Conservation (phyloP, 2,797 vertebrate genomes). For the Phoeniculus purpureus region DNA sequence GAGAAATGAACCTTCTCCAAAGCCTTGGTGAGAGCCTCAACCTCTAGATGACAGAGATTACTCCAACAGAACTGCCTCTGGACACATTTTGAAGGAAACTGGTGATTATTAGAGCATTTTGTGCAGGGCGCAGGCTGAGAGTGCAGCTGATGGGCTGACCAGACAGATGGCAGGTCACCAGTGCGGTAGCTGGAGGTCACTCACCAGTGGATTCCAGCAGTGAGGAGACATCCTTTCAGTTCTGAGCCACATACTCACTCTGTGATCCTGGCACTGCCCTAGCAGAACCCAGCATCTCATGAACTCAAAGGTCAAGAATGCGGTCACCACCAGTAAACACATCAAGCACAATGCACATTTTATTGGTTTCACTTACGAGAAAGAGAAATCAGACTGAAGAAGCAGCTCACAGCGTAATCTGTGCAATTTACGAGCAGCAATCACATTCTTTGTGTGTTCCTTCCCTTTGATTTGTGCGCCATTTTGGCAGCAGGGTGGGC, state of each 20-base stretch:
- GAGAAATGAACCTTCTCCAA: neutral
- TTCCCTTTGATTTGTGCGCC: neutral
- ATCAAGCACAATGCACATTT: neutral
- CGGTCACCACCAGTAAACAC: neutral
- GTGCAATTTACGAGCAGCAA: neutral
- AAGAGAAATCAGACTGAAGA: neutral
- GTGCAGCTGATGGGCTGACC: neutral
- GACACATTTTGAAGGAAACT: neutral
- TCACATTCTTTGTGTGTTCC: neutral
- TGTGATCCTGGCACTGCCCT: neutral
- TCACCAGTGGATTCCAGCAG: neutral
- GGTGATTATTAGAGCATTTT: neutral
- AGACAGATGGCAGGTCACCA: fast-evolving
- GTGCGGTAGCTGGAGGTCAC: neutral
- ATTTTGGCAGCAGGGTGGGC: neutral
- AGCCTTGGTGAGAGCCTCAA: neutral
- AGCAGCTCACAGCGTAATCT: neutral
- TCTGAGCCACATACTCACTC: neutral
- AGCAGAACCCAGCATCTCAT: neutral
- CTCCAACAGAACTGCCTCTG: neutral
- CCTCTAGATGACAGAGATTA: neutral
- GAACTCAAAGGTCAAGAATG: neutral
- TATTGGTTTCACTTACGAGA: conserved; percentile 29
- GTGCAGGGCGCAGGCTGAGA: neutral
- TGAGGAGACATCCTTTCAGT: neutral